Conservation (phyloP, 2,113 vertebrate genomes). For the Ardeotis arabs region DNA sequence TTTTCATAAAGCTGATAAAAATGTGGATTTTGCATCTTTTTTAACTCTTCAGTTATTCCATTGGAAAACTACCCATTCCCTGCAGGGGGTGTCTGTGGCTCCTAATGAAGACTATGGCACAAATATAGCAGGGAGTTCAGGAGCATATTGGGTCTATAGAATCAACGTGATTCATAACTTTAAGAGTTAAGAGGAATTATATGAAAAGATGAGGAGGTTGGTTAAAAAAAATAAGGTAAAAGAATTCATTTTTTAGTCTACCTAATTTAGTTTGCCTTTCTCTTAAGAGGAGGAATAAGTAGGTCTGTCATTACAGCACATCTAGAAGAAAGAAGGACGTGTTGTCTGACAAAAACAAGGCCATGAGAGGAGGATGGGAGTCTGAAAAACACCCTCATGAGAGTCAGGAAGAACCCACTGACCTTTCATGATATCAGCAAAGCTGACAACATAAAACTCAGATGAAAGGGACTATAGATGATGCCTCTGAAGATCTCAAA, state of each 20-base stretch:
- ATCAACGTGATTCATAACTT: fast-evolving
- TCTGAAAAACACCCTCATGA: background rate
- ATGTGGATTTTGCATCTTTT: background rate
- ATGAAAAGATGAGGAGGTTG: background rate
- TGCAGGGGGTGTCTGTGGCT: background rate
- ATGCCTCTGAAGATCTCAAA: background rate
- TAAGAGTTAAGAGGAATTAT: background rate
- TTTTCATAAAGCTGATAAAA: background rate
- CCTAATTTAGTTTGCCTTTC: background rate
- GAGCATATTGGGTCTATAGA: background rate
- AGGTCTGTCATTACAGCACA: background rate
- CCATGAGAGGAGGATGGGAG: background rate
- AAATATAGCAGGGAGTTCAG: background rate
- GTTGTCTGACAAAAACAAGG: background rate
- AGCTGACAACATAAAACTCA: background rate
- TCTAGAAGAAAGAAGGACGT: background rate
- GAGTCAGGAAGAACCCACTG: background rate
- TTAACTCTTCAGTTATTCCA: background rate
- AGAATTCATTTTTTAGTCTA: background rate
- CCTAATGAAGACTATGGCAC: background rate
- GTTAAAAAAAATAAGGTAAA: background rate
- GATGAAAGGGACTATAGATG: background rate
- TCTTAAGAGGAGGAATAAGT: background rate
- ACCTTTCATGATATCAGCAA: background rate
- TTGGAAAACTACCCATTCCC: background rate